phyloP scores from a whole-genome alignment of 2,888 invertebrate species.

The Hypolimnas misippus region DNA sequence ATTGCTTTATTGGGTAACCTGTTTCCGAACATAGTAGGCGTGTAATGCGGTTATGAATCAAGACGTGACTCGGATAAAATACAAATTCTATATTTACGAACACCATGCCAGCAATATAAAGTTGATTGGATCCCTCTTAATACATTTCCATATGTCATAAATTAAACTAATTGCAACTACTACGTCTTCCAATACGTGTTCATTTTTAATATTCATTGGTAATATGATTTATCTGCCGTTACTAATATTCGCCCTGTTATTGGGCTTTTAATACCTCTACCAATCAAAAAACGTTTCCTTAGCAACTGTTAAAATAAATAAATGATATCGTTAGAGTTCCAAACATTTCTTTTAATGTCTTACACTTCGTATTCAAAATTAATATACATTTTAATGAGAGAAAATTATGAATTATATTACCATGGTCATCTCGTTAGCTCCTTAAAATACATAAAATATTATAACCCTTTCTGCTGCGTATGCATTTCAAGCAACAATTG shows the following conservation, averaged over 20 bases:
- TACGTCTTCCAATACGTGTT: conserved; percentile 37
- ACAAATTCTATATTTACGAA: conserved; percentile 53
- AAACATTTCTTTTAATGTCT: too few species aligned
- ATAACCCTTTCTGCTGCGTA: conserved; percentile 40
- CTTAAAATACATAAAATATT: conserved; percentile 39
- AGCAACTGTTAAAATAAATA: too few species aligned
- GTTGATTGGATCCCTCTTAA: conserved; percentile 48
- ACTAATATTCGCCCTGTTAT: conserved; percentile 24
- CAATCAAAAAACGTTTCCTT: background rate
- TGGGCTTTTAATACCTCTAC: conserved; percentile 11
- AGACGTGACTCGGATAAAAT: conserved; percentile 57
- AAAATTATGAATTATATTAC: conserved; percentile 19
- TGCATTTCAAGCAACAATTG: conserved; percentile 64
- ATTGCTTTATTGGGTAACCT: conserved; percentile 80
- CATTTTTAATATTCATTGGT: conserved; percentile 31
- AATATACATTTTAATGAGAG: conserved; percentile 1
- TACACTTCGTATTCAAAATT: background rate
- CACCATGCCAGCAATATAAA: conserved; percentile 38
- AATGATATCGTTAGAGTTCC: too few species aligned
- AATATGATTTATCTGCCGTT: conserved; percentile 25
- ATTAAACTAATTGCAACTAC: conserved; percentile 51
- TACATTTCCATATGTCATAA: conserved; percentile 54
- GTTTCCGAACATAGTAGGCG: conserved; percentile 70
- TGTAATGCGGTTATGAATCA: conserved; percentile 68
- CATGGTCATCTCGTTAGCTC: conserved; percentile 31